Percentiles rank a stretch among this genome's conserved stretches.
Conservation (phyloP, 2,113 vertebrate genomes). For the Anarrhichthys ocellatus region DNA sequence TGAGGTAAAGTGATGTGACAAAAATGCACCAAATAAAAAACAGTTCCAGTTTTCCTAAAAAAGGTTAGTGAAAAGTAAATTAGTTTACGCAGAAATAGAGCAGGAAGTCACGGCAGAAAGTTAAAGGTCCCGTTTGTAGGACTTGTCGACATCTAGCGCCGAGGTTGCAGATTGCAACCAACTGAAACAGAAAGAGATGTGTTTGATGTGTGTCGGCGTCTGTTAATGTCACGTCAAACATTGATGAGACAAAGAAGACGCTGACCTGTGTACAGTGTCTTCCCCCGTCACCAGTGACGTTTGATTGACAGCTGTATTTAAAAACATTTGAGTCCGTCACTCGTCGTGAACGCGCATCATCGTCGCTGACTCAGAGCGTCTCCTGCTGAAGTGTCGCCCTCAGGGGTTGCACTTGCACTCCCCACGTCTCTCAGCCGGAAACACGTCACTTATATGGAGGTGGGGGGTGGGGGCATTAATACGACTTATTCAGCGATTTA, state of each 20-base stretch:
- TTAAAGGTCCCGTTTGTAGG: neutral
- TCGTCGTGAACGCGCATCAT: neutral
- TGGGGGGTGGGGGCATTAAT: conserved; percentile 19
- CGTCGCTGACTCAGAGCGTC: neutral
- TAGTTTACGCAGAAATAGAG: no score
- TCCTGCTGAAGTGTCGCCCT: conserved; percentile 4
- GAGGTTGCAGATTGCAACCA: no score
- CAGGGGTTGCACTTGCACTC: neutral
- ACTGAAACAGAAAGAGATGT: neutral
- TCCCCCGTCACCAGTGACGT: neutral
- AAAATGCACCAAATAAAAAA: no score
- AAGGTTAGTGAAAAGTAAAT: no score
- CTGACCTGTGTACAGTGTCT: neutral
- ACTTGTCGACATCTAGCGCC: no score
- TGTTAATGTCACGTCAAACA: conserved; percentile 28
- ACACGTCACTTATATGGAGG: conserved; percentile 55
- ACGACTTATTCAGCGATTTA: conserved; percentile 47
- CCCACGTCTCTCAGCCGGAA: conserved; percentile 13
- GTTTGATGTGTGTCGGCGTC: neutral
- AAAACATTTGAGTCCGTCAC: neutral
- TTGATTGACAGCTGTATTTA: neutral
- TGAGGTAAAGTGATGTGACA: no score
- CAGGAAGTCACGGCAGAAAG: neutral
- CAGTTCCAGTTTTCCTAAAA: no score
- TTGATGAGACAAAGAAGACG: conserved; percentile 5